phyloP scores from a whole-genome alignment of 2,113 vertebrate species.

The Micronycteris hirsuta region DNA sequence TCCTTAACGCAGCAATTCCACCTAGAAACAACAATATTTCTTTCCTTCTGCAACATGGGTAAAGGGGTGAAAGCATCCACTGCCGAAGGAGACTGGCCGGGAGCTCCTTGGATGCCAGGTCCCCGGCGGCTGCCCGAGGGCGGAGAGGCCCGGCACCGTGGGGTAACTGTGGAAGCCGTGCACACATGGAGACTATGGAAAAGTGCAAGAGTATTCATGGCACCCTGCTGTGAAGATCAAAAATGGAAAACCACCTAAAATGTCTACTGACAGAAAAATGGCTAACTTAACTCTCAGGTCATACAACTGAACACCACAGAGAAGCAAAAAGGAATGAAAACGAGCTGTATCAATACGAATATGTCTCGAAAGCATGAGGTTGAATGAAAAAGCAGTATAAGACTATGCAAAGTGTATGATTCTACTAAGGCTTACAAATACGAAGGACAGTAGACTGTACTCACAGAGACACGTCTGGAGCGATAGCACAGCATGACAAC shows the following conservation, averaged over 20 bases:
- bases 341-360: not conserved
- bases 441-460: not conserved
- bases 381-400: not conserved
- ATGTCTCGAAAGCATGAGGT: not conserved
- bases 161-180: not conserved
- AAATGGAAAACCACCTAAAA: not conserved
- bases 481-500: not conserved
- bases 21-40: not conserved
- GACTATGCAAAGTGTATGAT: not conserved
- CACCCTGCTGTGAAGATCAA: not conserved
- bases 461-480: not conserved
- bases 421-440: not conserved
- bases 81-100: not conserved
- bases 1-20: not conserved
- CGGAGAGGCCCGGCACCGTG: not conserved
- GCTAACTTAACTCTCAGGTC: not conserved
- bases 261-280: not conserved
- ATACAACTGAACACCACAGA: not conserved
- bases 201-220: not conserved
- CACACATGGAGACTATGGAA: rapidly evolving
- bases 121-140: not conserved
- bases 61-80: not conserved
- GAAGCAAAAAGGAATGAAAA: not conserved
- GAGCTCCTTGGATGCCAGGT: not conserved
- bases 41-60: not conserved